Conservation (phyloP, 2,113 vertebrate genomes). For the Tragulus kanchil region DNA sequence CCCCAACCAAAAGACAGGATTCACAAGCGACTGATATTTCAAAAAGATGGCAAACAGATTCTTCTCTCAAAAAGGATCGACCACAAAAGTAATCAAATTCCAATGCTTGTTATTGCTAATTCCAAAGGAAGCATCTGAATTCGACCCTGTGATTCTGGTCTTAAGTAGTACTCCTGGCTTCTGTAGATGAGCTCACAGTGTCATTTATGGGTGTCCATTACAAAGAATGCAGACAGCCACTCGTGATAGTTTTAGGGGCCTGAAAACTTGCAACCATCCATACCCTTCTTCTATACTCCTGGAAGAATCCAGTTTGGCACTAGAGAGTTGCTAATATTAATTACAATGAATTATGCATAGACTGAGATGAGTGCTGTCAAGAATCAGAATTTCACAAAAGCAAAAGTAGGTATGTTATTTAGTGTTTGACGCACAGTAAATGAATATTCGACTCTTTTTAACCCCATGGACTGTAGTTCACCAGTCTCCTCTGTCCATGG, state of each 20-base stretch:
- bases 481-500: neutral
- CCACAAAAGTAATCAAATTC: neutral
- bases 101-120: neutral
- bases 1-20: neutral
- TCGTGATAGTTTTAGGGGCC: neutral
- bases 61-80: neutral
- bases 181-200: neutral
- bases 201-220: neutral
- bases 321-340: conserved; percentile 48
- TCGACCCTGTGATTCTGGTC: neutral
- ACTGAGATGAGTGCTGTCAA: conserved; percentile 40
- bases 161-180: neutral
- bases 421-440: neutral
- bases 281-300: neutral
- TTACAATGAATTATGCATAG: conserved; percentile 67
- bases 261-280: conserved; percentile 21
- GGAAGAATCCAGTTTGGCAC: conserved; percentile 15
- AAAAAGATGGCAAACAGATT: neutral
- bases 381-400: conserved; percentile 57
- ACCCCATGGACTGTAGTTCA: neutral
- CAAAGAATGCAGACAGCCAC: neutral
- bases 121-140: neutral
- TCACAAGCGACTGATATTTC: neutral
- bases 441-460: neutral
- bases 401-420: neutral